Base-by-base conservation (phyloP, 2,888 invertebrate genomes). In the Spodoptera exigua region DNA sequence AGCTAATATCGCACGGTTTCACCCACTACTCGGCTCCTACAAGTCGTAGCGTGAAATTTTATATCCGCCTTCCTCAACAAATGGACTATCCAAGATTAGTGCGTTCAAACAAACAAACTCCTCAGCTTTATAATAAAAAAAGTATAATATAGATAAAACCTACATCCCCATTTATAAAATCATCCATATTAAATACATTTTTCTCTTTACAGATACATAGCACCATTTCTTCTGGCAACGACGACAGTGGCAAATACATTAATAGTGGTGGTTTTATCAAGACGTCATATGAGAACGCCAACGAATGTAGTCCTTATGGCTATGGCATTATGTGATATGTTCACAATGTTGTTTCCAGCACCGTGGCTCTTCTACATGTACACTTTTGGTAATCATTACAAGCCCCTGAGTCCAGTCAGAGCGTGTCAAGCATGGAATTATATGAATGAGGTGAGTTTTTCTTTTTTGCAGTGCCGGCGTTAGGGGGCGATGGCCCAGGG, bases 271-370 rank as follows among this genome's bases (percentile, higher is more conserved):
- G 98, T 99, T 0, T 95, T 99, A 34, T 97, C 98, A 59, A 97
- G 98, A 74, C 95, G 97, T 35, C 98, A 98, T 89, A 99, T 99
- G 99, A 89, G 97, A 27, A 97, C 98, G 0, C 98, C 98, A 0
- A 98, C 98, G 4, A 98, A 98, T 90, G 96, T 97, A n/a, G 97
- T 98, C 0, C 95, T 99, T 2, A 97, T 98, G 95, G 97, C 97
- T n/a, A 99, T 99, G 98, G 99, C 99, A 0, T 95, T 99, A 3
- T 98, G 98, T 76, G 99, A 99, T 91, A 97, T 98, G 96, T 96
- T 98, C 87, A 99, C 99, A 0, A 96, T 98, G 82, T 95, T 98
- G 52, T 97, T 98, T 83, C 98, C 98, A 0, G 97, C 98, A 0
- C 98, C 98, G 0, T 98, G 98, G 96, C 96, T 98, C 46, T 96